These are phyloP conservation scores for Thalassaphorura encarpata DNA, from an alignment of 1,140 invertebrate genomes.

Conservation along the genomic window DNA sequence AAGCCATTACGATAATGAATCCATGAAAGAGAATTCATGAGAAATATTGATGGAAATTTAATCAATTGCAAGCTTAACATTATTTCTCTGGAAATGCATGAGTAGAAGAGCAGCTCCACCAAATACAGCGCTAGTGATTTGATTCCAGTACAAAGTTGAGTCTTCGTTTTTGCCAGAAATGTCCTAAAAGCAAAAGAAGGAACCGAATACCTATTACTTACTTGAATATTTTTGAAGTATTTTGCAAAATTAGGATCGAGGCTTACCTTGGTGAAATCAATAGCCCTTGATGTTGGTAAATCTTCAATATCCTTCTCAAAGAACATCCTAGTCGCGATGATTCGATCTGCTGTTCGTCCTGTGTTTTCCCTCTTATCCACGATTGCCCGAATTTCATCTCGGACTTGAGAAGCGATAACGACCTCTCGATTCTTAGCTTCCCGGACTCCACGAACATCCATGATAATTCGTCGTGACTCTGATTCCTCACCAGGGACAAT, in stretches of 20 bases:
- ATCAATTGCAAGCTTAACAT: slow-evolving; percentile 23
- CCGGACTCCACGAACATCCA: neutral
- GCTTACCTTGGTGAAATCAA: too few relatives aligned
- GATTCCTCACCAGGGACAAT: too few relatives aligned
- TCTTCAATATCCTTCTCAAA: neutral
- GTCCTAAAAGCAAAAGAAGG: slow-evolving; percentile 6
- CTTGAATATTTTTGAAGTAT: neutral
- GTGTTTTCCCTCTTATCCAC: too few relatives aligned
- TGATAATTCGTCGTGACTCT: too few relatives aligned
- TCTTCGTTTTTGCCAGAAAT: too few relatives aligned
- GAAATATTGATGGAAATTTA: too few relatives aligned
- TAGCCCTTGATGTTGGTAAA: neutral
- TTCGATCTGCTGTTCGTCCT: too few relatives aligned
- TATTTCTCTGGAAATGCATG: slow-evolving; percentile 19
- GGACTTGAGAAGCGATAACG: neutral
- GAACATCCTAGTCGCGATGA: too few relatives aligned
- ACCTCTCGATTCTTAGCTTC: neutral
- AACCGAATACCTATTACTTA: neutral
- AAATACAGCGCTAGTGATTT: slow-evolving; percentile 26
- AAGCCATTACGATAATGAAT: neutral
- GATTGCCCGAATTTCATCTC: too few relatives aligned
- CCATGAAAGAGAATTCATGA: too few relatives aligned
- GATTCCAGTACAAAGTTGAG: too few relatives aligned
- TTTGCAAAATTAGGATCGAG: too few relatives aligned
- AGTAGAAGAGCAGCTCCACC: slow-evolving; percentile 28